phyloP scores from a whole-genome alignment of 2,797 vertebrate genomes.

The Chrosomus eos region DNA sequence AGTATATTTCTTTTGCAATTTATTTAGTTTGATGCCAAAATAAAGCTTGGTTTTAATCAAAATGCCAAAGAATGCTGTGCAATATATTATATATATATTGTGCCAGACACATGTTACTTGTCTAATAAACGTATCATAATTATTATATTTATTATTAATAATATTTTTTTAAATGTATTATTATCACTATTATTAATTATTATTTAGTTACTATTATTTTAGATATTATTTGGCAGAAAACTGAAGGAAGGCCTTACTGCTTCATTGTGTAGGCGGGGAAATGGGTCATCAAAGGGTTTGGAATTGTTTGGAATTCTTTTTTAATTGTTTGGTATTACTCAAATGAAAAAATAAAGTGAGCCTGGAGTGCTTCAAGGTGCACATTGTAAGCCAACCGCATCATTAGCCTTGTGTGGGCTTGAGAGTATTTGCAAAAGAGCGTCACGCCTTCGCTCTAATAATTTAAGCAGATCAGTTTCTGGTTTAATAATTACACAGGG shows the following conservation, averaged over 20 bases:
- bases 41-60: not conserved
- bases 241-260: not conserved
- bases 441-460: conserved; percentile 1
- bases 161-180: not conserved
- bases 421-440: not conserved
- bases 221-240: not conserved
- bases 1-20: not conserved
- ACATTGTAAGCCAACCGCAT: not conserved
- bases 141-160: not conserved
- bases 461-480: conserved; percentile 6
- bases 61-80: not conserved
- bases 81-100: not conserved
- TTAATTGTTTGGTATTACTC: not conserved
- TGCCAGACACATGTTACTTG: not conserved
- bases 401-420: not conserved
- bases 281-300: not conserved
- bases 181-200: not conserved
- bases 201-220: not conserved
- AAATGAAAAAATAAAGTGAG: not conserved
- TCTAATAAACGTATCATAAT: not conserved
- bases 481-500: not conserved
- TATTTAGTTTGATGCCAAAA: not conserved
- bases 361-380: not conserved
- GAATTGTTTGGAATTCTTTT: not conserved
- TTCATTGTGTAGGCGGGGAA: not conserved